Evolutionary conservation across 2,797 vertebrate species (phyloP).

Genomic region (Allobates femoralis): DNA sequence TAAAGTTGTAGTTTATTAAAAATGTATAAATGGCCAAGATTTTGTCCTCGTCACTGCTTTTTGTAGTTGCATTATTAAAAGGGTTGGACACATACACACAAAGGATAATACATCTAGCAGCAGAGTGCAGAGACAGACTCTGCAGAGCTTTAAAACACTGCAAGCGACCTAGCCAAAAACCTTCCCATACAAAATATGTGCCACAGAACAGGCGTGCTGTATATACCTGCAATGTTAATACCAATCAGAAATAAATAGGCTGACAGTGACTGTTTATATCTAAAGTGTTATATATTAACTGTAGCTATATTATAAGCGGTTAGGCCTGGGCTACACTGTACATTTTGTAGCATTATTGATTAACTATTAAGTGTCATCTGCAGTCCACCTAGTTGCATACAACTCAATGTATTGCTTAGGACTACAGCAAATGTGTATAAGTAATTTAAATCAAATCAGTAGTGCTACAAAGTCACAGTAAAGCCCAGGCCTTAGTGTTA

Average conservation of each 20-base stretch:
- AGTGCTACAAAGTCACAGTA: too few species aligned
- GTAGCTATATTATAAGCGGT: background rate
- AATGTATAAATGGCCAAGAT: background rate
- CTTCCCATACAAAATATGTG: background rate
- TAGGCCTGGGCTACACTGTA: too few species aligned
- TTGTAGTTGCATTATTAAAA: conserved; percentile 1
- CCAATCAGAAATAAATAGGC: background rate
- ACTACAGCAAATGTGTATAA: too few species aligned
- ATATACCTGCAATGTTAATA: background rate
- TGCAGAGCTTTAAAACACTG: conserved; percentile 1
- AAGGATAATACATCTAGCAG: conserved; percentile 25
- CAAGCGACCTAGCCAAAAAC: background rate
- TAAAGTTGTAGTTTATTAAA: background rate
- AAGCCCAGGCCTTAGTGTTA: background rate
- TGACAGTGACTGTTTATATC: conserved; percentile 5
- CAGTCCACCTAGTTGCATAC: too few species aligned
- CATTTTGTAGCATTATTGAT: too few species aligned
- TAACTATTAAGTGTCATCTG: too few species aligned
- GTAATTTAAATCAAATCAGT: too few species aligned
- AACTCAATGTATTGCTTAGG: too few species aligned
- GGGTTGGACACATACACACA: conserved; percentile 16
- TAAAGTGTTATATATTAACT: background rate
- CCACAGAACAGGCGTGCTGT: background rate
- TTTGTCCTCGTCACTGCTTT: background rate
- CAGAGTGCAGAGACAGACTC: conserved; percentile 17